Evolutionary conservation across 2,888 invertebrate species (phyloP), one percentile per base, ranked within the genome.

Genomic region (Drosophila borealis): DNA sequence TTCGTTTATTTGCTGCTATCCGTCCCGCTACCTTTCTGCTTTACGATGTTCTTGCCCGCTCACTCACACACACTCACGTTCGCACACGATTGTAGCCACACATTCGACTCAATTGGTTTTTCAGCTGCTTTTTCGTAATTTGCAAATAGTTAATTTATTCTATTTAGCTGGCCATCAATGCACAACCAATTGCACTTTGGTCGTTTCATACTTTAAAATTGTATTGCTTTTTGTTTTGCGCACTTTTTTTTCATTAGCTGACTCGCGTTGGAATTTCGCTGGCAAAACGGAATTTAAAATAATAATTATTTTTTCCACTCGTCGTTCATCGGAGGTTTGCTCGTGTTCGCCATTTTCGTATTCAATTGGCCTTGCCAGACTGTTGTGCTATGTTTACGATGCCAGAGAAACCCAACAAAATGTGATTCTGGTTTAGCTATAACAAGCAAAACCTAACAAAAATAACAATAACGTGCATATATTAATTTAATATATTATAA

Each of bases 281-380:
- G 90, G 81, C 88, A 90, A 90, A 90, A 90, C 87, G 90, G 90
- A 90, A 90, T 90, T 89, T 89, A 78, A 86, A 90, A 90, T 88
- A 90, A 90, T 90, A 91, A 90, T 90, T 89, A 90, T 90, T 91
- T 90, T 91, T 89, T 91, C 87, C 80, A 84, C 85, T 87, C 88
- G 84, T 86, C 87, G 87, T 88, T 89, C 89, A 81, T 85, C 80
- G 81, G 81, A 79, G 87, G 78, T 81, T 89, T 77, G 78, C 78
- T 89, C 83, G 80, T 88, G 90, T 90, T 90, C 84, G 88, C 84
- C 87, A 81, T 89, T 89, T 89, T 90, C 90, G 89, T 89, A 67
- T 53, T 39, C 46, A 37, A 6, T 42, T 55, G 45, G 69, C 44
- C 50, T 81, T 88, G 79, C 81, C 81, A 81, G 88, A 88, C 50